These are phyloP conservation scores for Trichopria drosophilae DNA, from an alignment of 2,888 invertebrate genomes.

Conservation along the genomic window DNA sequence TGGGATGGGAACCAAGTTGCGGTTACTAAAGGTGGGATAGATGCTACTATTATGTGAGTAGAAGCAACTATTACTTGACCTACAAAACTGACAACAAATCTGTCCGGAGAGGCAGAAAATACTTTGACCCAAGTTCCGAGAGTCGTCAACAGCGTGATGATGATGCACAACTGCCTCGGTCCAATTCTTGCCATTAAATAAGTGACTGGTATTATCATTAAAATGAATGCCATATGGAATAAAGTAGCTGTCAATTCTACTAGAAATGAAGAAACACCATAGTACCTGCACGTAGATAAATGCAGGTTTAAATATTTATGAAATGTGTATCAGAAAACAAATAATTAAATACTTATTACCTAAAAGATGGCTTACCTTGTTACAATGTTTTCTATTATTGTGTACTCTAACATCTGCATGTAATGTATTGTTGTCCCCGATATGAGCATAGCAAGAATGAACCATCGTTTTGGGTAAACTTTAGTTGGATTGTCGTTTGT, in stretches of 20 bases:
- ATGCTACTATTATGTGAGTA: constrained; percentile 29
- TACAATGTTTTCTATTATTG: constrained; percentile 29
- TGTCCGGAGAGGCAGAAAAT: constrained; percentile 26
- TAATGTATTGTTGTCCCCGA: constrained; percentile 24
- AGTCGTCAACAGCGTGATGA: constrained; percentile 30
- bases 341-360: too few species aligned
- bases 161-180: constrained; percentile 25
- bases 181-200: constrained; percentile 30
- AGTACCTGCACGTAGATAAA: constrained; percentile 25
- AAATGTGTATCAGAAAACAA: too few species aligned
- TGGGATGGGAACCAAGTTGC: constrained; percentile 35
- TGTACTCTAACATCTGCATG: constrained; percentile 31
- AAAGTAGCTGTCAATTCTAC: constrained; percentile 32
- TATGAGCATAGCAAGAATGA: constrained; percentile 21
- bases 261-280: constrained; percentile 25
- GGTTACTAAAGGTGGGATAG: constrained; percentile 33
- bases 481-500: too few species aligned
- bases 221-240: constrained; percentile 23
- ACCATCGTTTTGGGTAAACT: constrained; percentile 24
- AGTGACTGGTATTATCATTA: constrained; percentile 27
- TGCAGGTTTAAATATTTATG: too few species aligned
- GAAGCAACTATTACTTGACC: constrained; percentile 31
- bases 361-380: constrained; percentile 27
- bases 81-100: constrained; percentile 25
- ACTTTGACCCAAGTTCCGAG: constrained; percentile 35